Percentiles rank a stretch among this genome's conserved stretches.
Evolutionary conservation across 2,888 invertebrate genomes (phyloP).

Genomic region (Macrostomum cliftonense): DNA sequence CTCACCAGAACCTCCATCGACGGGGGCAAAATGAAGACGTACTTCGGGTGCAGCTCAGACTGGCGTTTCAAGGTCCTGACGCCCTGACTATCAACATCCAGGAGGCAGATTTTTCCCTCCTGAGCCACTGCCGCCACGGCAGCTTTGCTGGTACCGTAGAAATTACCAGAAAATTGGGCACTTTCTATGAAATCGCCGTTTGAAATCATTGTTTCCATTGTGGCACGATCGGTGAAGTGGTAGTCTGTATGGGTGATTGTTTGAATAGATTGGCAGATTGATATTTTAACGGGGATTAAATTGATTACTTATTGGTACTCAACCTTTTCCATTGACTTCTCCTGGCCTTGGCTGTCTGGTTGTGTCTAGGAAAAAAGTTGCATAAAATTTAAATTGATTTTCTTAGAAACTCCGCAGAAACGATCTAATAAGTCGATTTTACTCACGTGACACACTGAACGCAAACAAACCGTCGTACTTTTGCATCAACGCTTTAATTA

Average conservation of each 20-base stretch:
- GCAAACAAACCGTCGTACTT: conserved; percentile 75
- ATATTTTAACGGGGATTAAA: too few species aligned
- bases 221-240: conserved; percentile 58
- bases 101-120: conserved; percentile 65
- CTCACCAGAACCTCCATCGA: conserved; percentile 52
- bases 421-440: too few species aligned
- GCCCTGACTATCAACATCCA: conserved; percentile 85
- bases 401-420: too few species aligned
- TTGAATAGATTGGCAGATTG: too few species aligned
- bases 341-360: conserved; percentile 41
- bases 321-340: conserved; percentile 38
- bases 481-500: conserved; percentile 61
- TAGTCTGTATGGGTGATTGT: too few species aligned
- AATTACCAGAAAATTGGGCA: conserved; percentile 72
- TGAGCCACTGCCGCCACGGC: conserved; percentile 61
- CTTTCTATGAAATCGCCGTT: conserved; percentile 72
- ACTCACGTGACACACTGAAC: conserved; percentile 63
- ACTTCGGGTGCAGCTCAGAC: conserved; percentile 59
- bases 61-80: conserved; percentile 59
- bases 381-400: too few species aligned
- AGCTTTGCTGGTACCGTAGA: conserved; percentile 81
- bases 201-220: conserved; percentile 56
- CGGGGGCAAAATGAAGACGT: conserved; percentile 81
- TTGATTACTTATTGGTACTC: too few species aligned
- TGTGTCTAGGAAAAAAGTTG: conserved; percentile 24